Base-by-base conservation (phyloP, 1,140 invertebrate genomes). In the Neomicropteryx cornuta region DNA sequence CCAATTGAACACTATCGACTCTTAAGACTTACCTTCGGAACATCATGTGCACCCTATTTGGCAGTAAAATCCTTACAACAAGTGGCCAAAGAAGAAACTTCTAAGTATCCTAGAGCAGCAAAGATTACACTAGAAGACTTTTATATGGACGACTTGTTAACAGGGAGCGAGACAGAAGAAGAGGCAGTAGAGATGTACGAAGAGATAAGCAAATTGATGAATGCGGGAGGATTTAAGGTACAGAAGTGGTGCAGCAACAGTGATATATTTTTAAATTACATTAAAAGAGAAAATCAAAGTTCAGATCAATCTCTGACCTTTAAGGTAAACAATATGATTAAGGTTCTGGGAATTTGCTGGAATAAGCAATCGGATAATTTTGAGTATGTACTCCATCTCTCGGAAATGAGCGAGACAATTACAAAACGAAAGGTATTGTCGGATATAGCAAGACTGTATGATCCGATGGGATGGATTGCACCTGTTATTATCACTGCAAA, bases 141-240 rank as follows among this genome's bases (percentile, higher is more conserved):
- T 33, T 66, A 56, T 33, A 43, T 65, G 10, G 62, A 67, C 39
- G 58, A 68, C 41, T 13, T 56, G 0, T 40, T 60, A 2, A 48
- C 52, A 5, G 57, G 57, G 4, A 40, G 33, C 21, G 39, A 52
- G 10, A 45, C 44, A 6, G 38, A 43, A 24, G 31, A 50, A 23
- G 41, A 56, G 29, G 50, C 46, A 10, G 36, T 48, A 17, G 8
- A 38, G 11, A 34, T 49, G 11, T 41, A 41, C 18, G 33, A 49
- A 18, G 39, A 56, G 24, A 37, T 53, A 18, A 45, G 14, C 16
- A 20, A 37, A 2, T 32, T 56, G 23, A 33, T 56, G 20, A 36
- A 22, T n/a, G 28, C 14, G 17, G 54, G 49, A 21, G 49, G 52
- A 8, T 55, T 53, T 31, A 28, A 46, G 35, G 27, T 52, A 14